Percentiles rank a stretch among this genome's conserved stretches.
Evolutionary conservation across 2,797 vertebrate genomes (phyloP).

Genomic region (Parauchenoglanis ngamensis): DNA sequence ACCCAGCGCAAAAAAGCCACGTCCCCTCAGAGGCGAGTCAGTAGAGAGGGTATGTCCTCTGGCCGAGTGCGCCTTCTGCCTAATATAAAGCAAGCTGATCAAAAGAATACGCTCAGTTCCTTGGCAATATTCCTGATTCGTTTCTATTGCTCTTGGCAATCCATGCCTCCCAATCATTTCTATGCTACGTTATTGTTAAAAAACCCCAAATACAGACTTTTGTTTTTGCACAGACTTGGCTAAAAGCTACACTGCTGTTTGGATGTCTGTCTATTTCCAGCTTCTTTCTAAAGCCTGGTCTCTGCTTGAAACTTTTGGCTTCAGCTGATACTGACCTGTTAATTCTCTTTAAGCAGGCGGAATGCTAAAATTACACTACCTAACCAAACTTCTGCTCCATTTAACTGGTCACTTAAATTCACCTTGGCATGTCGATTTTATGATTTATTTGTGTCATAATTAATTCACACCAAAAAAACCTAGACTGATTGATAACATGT

Average conservation of each 20-base stretch:
- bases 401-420: not conserved
- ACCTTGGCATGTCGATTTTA: not conserved
- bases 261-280: slow-evolving; percentile 11
- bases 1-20: slow-evolving; percentile 88
- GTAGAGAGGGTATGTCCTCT: slow-evolving; percentile 88
- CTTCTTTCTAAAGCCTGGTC: slow-evolving; percentile 1
- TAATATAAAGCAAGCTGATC: slow-evolving; percentile 18
- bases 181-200: not conserved
- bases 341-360: not conserved
- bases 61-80: slow-evolving; percentile 37
- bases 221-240: slow-evolving; percentile 18
- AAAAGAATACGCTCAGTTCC: slow-evolving; percentile 13
- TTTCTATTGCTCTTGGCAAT: slow-evolving; percentile 10
- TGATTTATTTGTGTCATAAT: not conserved
- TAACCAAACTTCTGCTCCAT: not conserved
- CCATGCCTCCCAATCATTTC: slow-evolving; percentile 8
- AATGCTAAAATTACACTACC: slow-evolving; percentile 3
- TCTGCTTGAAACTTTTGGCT: not conserved
- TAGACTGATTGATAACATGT: slow-evolving; percentile 8
- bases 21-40: slow-evolving; percentile 86
- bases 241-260: not conserved
- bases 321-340: slow-evolving; percentile 13
- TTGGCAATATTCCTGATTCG: slow-evolving; percentile 13
- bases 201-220: not conserved
- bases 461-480: not conserved